Percentiles rank a stretch among this genome's conserved stretches.
phyloP scores from a whole-genome alignment of 2,797 vertebrate species.

The Orestias chungarensis region DNA sequence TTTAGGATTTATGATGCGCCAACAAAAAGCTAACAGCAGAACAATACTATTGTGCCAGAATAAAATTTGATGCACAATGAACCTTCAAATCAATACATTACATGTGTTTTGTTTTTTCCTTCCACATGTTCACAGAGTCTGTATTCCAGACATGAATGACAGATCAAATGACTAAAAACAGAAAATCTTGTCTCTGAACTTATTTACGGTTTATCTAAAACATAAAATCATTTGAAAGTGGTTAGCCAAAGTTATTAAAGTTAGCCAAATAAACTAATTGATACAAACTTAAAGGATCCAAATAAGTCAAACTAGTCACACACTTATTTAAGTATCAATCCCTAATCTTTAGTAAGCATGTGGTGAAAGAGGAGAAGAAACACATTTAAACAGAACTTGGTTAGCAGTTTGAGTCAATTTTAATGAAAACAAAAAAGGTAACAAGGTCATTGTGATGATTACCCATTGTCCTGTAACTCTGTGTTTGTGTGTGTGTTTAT shows the following conservation, averaged over 20 bases:
- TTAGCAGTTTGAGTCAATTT: neutral
- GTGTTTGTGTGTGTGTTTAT: no score
- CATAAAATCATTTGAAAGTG: neutral
- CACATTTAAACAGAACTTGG: neutral
- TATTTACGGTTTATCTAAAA: neutral
- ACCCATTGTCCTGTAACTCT: no score
- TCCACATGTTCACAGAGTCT: neutral
- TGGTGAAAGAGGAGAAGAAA: neutral
- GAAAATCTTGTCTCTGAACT: neutral
- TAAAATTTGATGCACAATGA: neutral
- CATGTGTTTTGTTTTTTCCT: neutral
- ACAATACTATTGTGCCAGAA: neutral
- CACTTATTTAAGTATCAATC: no score
- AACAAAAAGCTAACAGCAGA: neutral
- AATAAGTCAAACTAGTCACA: neutral
- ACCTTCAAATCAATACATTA: neutral
- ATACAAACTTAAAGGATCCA: no score
- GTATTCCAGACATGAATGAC: neutral
- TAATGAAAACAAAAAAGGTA: neutral
- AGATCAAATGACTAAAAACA: neutral
- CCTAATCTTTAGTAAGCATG: neutral
- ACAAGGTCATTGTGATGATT: no score
- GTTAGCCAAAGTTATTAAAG: neutral
- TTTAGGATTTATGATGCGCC: neutral
- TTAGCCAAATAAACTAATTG: no score